phyloP scores from a whole-genome alignment of 2,113 vertebrate species.

The Solea solea region DNA sequence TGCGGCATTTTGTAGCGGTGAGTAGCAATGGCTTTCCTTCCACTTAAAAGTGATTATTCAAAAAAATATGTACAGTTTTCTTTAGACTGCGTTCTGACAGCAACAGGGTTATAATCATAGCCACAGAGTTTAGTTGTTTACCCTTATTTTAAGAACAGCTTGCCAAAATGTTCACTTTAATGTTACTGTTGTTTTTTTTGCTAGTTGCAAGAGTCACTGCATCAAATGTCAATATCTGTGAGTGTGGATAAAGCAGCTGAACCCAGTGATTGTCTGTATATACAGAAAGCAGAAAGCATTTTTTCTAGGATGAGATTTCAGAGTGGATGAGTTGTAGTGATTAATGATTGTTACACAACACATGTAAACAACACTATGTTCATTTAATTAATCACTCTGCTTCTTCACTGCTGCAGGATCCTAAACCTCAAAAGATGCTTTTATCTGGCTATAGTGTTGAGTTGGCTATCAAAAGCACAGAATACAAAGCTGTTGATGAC shows the following conservation, averaged over 20 bases:
- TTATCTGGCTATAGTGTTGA: constrained; percentile 97
- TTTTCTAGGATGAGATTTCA: background rate
- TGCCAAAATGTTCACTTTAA: too few species aligned
- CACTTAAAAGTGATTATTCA: background rate
- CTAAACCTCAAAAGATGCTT: constrained; percentile 85
- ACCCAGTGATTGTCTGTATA: background rate
- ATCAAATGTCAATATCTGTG: background rate
- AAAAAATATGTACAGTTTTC: too few species aligned
- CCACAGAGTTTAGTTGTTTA: too few species aligned
- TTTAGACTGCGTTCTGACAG: too few species aligned
- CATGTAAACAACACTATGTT: background rate
- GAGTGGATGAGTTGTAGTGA: background rate
- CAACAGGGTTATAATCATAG: too few species aligned
- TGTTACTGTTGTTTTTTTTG: too few species aligned
- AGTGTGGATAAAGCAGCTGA: background rate
- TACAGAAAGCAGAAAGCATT: background rate
- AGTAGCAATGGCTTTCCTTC: constrained; percentile 49
- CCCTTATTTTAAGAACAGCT: too few species aligned
- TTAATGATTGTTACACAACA: background rate
- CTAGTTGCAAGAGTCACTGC: too few species aligned
- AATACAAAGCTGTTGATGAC: constrained; percentile 97
- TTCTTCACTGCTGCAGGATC: constrained; percentile 78
- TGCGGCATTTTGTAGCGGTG: constrained; percentile 94
- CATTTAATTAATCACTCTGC: background rate
- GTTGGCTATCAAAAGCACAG: constrained; percentile 96